These are phyloP conservation scores for Sarcophaga caerulescens DNA, from an alignment of 2,888 invertebrate species.

Conservation along the genomic window DNA sequence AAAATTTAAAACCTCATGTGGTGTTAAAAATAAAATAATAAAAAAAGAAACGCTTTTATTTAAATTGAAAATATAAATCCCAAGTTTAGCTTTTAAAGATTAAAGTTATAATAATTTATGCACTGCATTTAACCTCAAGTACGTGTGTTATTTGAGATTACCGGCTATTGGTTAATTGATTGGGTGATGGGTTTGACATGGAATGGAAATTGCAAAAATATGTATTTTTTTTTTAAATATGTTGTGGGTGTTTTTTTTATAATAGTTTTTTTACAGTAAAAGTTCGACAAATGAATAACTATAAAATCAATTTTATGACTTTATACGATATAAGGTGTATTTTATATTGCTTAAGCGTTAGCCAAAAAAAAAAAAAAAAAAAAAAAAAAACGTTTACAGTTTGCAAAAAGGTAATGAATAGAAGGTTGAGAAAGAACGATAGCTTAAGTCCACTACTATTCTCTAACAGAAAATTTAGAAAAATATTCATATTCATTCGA, in stretches of 20 bases:
- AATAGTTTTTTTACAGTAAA: too few relatives aligned
- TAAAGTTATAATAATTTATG: conserved; percentile 43
- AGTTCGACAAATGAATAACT: too few relatives aligned
- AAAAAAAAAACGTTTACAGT: too few relatives aligned
- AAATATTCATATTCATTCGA: too few relatives aligned
- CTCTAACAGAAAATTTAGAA: too few relatives aligned
- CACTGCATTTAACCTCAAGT: conserved; percentile 16
- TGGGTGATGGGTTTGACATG: conserved; percentile 50
- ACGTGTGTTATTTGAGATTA: conserved; percentile 48
- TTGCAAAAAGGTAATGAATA: too few relatives aligned
- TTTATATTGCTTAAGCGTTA: too few relatives aligned
- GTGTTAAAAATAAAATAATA: conserved; percentile 9
- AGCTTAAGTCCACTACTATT: too few relatives aligned
- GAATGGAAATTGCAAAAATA: conserved; percentile 46
- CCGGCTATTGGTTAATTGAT: conserved; percentile 36
- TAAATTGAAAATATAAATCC: conserved; percentile 1
- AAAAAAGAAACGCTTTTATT: background rate
- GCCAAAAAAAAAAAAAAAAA: too few relatives aligned
- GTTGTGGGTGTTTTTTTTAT: conserved; percentile 16
- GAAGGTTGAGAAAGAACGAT: too few relatives aligned
- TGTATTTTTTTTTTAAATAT: background rate
- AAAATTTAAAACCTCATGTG: conserved; percentile 48
- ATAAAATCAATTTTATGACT: too few relatives aligned
- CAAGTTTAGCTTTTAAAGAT: conserved; percentile 24
- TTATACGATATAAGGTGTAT: too few relatives aligned